A percentile compares a stretch with the other conserved stretches of the same genome.
These are phyloP conservation scores for Crocuta crocuta DNA, from an alignment of 2,113 vertebrate species.

Conservation along the genomic window DNA sequence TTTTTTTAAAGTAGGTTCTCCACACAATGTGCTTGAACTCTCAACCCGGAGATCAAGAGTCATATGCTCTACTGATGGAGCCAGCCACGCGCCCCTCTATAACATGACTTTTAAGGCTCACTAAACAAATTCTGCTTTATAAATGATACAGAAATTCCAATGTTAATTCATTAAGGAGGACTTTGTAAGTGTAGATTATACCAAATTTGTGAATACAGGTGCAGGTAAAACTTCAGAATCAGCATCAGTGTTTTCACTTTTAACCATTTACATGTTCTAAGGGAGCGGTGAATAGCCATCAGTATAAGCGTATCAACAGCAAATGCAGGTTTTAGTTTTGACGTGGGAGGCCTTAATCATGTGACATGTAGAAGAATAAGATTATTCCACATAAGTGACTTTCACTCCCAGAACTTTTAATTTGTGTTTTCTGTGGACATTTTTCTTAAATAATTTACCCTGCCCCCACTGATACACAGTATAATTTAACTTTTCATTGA, in stretches of 20 bases:
- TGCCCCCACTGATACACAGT: background rate
- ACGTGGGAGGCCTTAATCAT: background rate
- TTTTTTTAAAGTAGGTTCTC: background rate
- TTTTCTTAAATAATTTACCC: background rate
- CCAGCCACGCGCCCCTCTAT: background rate
- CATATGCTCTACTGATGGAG: background rate
- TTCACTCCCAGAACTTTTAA: background rate
- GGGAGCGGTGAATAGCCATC: background rate
- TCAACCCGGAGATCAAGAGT: background rate
- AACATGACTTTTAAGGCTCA: background rate
- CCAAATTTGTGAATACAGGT: background rate
- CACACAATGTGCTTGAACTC: background rate
- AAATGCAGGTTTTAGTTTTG: background rate
- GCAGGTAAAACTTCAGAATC: background rate
- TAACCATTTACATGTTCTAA: background rate
- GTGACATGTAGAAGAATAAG: background rate
- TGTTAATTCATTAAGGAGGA: constrained; percentile 35
- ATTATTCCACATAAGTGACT: background rate
- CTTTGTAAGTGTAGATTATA: background rate
- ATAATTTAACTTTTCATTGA: background rate
- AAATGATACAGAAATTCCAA: constrained; percentile 8
- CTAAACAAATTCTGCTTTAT: background rate
- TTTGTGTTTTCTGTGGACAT: background rate
- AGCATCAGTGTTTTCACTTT: background rate
- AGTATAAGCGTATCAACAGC: background rate